Conservation (phyloP, 1,140 invertebrate genomes). For the Drosophila kurseongensis region DNA sequence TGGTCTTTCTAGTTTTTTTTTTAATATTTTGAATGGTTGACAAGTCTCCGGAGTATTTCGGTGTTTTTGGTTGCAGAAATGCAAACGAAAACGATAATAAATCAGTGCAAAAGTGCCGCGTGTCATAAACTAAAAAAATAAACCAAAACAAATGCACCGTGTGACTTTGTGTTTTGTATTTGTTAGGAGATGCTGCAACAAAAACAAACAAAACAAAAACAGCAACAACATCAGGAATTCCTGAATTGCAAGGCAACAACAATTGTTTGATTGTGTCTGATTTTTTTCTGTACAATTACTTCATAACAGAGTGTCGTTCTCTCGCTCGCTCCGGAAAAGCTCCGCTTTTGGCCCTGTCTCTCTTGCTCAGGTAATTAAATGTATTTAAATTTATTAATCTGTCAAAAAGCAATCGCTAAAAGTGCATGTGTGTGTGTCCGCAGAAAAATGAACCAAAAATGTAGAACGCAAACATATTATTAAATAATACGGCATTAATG, state of each 20-base stretch:
- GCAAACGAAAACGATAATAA: not conserved
- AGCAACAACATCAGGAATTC: slow-evolving; percentile 3
- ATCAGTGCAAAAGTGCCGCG: not conserved
- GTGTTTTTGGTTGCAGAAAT: not conserved
- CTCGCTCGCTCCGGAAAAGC: slow-evolving; percentile 22
- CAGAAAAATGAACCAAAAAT: slow-evolving; percentile 69
- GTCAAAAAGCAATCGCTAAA: slow-evolving; percentile 59
- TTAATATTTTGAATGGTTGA: slow-evolving; percentile 23
- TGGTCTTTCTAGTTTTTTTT: slow-evolving; percentile 8
- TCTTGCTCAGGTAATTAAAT: slow-evolving; percentile 67
- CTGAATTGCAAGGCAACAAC: slow-evolving; percentile 22
- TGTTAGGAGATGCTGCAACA: slow-evolving; percentile 30
- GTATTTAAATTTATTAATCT: slow-evolving; percentile 75
- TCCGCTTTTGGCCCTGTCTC: slow-evolving; percentile 21
- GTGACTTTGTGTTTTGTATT: slow-evolving; percentile 25
- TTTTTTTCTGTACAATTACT: slow-evolving; percentile 63
- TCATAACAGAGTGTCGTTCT: slow-evolving; percentile 61
- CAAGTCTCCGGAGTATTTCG: slow-evolving; percentile 1
- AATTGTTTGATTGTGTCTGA: slow-evolving; percentile 29
- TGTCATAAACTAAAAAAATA: not conserved
- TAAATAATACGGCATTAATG: slow-evolving; percentile 51
- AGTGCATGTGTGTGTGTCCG: slow-evolving; percentile 36
- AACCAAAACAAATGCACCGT: slow-evolving; percentile 29
- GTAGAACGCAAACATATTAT: slow-evolving; percentile 78
- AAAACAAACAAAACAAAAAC: slow-evolving; percentile 1